Evolutionary conservation across 1,140 invertebrate species (phyloP), one percentile per base, ranked within the genome.

Genomic region (Akabosia matsudoensis): DNA sequence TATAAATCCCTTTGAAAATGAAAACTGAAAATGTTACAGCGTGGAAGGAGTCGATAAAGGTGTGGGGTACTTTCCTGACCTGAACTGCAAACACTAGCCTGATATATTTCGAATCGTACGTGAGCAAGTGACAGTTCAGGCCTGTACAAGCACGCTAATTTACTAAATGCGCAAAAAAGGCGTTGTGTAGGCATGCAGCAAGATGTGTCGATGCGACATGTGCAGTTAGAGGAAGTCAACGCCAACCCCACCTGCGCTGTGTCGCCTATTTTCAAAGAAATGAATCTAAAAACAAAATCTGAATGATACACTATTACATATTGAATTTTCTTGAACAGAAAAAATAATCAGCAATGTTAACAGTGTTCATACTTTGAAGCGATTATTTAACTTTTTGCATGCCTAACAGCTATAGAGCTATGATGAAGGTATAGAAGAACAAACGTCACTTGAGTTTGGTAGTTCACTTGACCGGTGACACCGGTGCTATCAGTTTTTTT

Each of bases 21-120:
- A 56, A 16, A 56, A 10, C 18, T 45, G 18, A 7, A 4, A 56
- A 56, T 22, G 24, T 22, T 13, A 56, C 10, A 10, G 24, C 61
- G 31, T 67, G 30, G 13, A 24, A 22, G 14, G 24, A 61, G 26
- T 30, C 28, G 22, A 13, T 14, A 67, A 2, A 67, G 61, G 61
- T 67, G 61, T 67, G 61, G 24, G 31, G 61, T 30, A 31, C 28
- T 67, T n/a, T n/a, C n/a, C n/a, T 67, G 61, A 67, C 61, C 61
- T 67, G 61, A 67, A 67, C 61, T 22, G 61, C n/a, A 67, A 30
- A 61, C 54, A 18, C n/a, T n/a, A n/a, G n/a, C n/a, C n/a, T n/a
- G n/a, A n/a, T n/a, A n/a, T n/a, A n/a, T n/a, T n/a, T n/a, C n/a
- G 7, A 45, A 45, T 45, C 37, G 37, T 45, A 45, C 37, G 18